These are phyloP conservation scores for Caenorhabditis zanzibari DNA, from an alignment of 2,888 invertebrate species.

Conservation along the genomic window DNA sequence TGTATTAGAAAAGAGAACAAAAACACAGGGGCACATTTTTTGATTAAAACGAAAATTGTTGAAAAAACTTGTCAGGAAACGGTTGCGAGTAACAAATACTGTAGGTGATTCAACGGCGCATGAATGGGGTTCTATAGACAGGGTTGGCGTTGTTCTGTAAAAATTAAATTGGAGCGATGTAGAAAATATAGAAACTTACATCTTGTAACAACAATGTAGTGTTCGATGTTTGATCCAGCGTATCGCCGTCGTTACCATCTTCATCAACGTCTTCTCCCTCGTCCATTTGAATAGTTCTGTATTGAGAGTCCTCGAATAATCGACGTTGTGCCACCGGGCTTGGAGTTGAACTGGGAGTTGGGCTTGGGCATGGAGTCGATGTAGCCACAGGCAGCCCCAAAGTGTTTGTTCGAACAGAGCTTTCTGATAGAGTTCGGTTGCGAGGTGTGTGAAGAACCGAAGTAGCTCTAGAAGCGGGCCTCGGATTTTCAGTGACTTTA, in stretches of 20 bases:
- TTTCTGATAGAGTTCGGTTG: not conserved
- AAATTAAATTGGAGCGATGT: not conserved
- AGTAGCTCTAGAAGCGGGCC: not conserved
- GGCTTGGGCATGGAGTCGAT: slow-evolving; percentile 12
- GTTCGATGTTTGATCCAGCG: not conserved
- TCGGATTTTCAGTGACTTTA: not conserved
- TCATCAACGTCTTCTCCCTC: not conserved
- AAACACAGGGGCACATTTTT: not conserved
- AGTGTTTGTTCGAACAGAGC: not conserved
- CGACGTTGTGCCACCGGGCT: not conserved
- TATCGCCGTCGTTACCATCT: not conserved
- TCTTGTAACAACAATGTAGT: slow-evolving; percentile 2
- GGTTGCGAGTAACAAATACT: not conserved
- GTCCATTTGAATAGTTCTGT: not conserved
- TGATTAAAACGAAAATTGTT: not conserved
- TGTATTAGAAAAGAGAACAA: not conserved
- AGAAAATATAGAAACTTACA: slow-evolving; percentile 11
- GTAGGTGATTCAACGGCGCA: not conserved
- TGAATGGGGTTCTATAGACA: not conserved
- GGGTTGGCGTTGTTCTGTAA: slow-evolving; percentile 33
- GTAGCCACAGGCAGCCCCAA: slow-evolving; percentile 1
- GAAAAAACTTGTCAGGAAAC: not conserved
- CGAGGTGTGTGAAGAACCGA: not conserved
- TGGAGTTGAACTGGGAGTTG: not conserved
- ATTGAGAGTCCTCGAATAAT: slow-evolving; percentile 2